Base-by-base conservation (phyloP, 1,140 invertebrate genomes). In the Fragariocoptes setiger region DNA sequence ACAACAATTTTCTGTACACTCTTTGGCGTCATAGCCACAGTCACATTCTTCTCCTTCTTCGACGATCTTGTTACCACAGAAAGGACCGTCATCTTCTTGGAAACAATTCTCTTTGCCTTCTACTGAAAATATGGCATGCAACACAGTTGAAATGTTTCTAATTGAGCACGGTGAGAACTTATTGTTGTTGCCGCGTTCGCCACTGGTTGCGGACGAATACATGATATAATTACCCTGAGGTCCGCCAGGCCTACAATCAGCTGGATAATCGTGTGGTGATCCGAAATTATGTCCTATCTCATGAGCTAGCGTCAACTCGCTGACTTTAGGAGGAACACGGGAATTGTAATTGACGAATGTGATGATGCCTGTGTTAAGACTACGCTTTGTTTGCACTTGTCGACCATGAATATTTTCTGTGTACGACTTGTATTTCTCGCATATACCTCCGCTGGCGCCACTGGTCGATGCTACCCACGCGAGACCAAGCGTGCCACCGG, bases 251-350 rank as follows among this genome's bases (percentile, higher is more conserved):
- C 77, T 67, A 57, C 85, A 86, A 54, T 80, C 72, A 15, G 68
- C 65, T 1, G 85, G 83, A 58, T 77, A 88, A 58, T 97, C 88
- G 59, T 95, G 88, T 74, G 82, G 80, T 17, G 86, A 92, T 43
- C 90, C 90, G 57, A 99, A 97, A 61, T 95, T 97, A 58, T 99
- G 90, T 25, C 90, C 88, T 52, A 97, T 90, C 66, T 99, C 90
- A 57, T 99, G 90, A 5, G 90, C 92, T 42, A 99, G 62, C 5
- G 90, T 99, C 13, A 99, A 60, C 54, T 95, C 86, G 4, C 85
- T 94, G 15, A 97, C 90, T 60, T 86, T 86, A 0, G 77, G 80
- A 43, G 76, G 86, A 16, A 97, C 88, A 38, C 82, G 62, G 54
- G 76, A 85, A 52, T 92, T 90, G 62, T 97, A 97, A 62, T 99